Percentiles rank a stretch among this genome's conserved stretches.
phyloP scores from a whole-genome alignment of 2,888 invertebrate species.

The Acronicta aceris region DNA sequence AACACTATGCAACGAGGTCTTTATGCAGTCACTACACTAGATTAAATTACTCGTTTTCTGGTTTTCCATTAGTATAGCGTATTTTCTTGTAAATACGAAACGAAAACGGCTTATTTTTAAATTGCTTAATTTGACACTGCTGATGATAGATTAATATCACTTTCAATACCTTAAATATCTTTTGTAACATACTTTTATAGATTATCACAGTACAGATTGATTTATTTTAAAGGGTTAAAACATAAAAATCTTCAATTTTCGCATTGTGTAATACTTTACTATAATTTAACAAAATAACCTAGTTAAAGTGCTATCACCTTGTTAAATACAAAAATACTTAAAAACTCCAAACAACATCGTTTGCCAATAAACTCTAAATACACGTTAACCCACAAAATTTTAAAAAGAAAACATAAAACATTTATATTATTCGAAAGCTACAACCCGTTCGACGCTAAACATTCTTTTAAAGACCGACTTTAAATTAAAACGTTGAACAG shows the following conservation, averaged over 20 bases:
- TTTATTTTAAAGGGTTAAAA: too few species aligned
- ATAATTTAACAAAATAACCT: neutral
- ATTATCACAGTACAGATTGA: too few species aligned
- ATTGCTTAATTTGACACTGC: too few species aligned
- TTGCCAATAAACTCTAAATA: constrained; percentile 27
- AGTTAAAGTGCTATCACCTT: neutral
- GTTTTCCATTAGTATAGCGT: neutral
- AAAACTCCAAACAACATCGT: constrained; percentile 15
- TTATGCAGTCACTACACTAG: neutral
- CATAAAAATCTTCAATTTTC: too few species aligned
- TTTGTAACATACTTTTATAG: too few species aligned
- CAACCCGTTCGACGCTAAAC: constrained; percentile 37
- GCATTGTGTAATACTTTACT: neutral
- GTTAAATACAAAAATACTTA: neutral
- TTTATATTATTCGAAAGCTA: constrained; percentile 31
- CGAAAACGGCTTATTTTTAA: too few species aligned
- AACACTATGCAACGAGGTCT: neutral
- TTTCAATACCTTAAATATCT: too few species aligned
- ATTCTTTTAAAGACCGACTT: constrained; percentile 49
- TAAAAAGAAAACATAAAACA: constrained; percentile 23
- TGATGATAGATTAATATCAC: too few species aligned
- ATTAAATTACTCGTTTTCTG: neutral
- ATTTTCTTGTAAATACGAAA: too few species aligned
- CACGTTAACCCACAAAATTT: constrained; percentile 17
- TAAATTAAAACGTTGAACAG: constrained; percentile 52